Percentiles rank a stretch among this genome's conserved stretches.
Conservation (phyloP, 2,113 vertebrate species). For the Cricetomys ansorgei region DNA sequence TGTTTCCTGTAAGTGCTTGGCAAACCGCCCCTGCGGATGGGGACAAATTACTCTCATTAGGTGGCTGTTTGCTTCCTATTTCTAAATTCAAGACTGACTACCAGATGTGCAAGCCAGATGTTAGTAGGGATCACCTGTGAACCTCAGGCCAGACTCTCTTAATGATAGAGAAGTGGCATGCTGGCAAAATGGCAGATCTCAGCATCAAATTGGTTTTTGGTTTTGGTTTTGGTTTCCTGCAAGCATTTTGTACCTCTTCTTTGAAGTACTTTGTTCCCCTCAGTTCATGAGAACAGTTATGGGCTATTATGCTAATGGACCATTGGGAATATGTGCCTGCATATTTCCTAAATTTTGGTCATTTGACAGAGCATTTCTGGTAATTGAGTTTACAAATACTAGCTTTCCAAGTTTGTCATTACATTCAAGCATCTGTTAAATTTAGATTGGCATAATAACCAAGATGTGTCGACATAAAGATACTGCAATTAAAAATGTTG, state of each 20-base stretch:
- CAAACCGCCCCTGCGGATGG: not conserved
- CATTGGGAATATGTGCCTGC: not conserved
- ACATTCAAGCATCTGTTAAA: not conserved
- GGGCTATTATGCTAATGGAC: not conserved
- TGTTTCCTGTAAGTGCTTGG: not conserved
- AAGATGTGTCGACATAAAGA: not conserved
- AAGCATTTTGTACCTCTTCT: not conserved
- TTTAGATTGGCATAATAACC: not conserved
- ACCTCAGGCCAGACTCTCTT: not conserved
- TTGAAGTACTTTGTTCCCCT: not conserved
- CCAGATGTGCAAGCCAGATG: not conserved
- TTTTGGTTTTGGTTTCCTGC: not conserved
- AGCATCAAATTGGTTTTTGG: not conserved
- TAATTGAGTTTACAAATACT: not conserved
- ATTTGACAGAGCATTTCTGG: not conserved
- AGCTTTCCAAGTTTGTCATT: not conserved
- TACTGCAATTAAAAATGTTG: not conserved
- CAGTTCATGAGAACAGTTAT: not conserved
- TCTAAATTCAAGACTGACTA: constrained; percentile 14
- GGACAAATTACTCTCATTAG: not conserved
- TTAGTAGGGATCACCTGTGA: not conserved
- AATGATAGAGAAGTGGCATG: not conserved
- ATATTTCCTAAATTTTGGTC: not conserved
- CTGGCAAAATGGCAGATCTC: not conserved
- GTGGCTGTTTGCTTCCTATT: not conserved